These are phyloP conservation scores for Paragorgia papillata DNA, from an alignment of 92 coral and sea anemone genomes.

Conservation along the genomic window DNA sequence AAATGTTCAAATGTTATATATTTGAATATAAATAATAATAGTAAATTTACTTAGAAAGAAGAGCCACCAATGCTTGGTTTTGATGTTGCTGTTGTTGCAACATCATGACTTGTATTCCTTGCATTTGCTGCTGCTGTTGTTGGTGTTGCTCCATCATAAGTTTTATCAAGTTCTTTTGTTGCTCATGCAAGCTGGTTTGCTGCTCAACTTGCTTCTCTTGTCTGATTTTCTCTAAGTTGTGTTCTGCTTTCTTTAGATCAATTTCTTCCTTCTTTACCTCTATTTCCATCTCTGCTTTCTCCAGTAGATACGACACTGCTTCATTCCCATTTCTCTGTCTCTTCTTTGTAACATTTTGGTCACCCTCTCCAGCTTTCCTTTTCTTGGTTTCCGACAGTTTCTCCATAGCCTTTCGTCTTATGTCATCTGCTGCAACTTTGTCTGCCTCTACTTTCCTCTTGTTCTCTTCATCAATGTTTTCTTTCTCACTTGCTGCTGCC, in stretches of 20 bases:
- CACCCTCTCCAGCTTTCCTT: not conserved
- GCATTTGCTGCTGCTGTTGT: not conserved
- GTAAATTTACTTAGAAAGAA: no score
- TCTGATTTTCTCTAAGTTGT: not conserved
- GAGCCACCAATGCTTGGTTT: no score
- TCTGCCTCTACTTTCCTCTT: not conserved
- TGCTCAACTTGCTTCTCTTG: not conserved
- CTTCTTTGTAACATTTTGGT: not conserved
- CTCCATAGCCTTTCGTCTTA: slow-evolving; percentile 9
- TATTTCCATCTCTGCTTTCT: no score
- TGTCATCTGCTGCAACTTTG: not conserved
- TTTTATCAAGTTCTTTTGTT: not conserved
- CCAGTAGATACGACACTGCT: not conserved
- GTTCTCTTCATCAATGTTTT: not conserved
- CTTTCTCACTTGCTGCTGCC: not conserved
- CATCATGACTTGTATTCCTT: not conserved
- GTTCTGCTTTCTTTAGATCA: not conserved
- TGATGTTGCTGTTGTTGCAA: slow-evolving; percentile 27
- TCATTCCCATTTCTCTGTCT: not conserved
- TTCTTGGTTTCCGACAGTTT: not conserved
- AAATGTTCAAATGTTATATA: no score
- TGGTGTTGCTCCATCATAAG: not conserved
- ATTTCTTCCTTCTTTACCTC: not conserved
- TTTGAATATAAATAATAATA: no score
- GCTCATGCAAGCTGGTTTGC: not conserved